Conservation (phyloP, 2,113 vertebrate species). For the Gymnarchus niloticus region DNA sequence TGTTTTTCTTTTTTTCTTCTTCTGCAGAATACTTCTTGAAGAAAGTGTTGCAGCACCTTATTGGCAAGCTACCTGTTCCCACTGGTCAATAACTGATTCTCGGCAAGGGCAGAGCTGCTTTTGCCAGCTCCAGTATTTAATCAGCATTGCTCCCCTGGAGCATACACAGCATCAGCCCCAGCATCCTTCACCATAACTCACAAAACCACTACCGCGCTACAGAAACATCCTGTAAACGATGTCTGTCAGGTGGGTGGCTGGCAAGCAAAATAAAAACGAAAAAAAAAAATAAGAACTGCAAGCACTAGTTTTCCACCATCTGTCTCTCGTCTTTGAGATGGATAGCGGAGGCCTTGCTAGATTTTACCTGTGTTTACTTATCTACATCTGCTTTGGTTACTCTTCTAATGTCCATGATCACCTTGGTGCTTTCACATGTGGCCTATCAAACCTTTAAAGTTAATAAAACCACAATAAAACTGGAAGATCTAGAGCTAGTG, state of each 20-base stretch:
- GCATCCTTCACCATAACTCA: background rate
- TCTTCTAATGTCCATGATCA: background rate
- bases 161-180: background rate
- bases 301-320: background rate
- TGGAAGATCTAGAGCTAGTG: background rate
- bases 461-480: background rate
- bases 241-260: constrained; percentile 9
- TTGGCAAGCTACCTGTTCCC: background rate
- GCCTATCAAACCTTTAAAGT: background rate
- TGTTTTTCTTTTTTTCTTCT: background rate
- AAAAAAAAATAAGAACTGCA: background rate
- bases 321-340: constrained; percentile 22
- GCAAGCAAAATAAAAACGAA: background rate
- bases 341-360: constrained; percentile 32
- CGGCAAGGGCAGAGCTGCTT: background rate
- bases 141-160: background rate
- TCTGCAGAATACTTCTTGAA: background rate
- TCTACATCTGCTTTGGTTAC: background rate
- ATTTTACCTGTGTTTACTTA: constrained; percentile 21
- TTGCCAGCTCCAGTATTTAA: constrained; percentile 3
- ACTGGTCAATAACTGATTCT: constrained; percentile 7
- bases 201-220: background rate
- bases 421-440: background rate
- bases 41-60: background rate
- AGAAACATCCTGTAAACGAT: background rate